phyloP scores from a whole-genome alignment of 2,888 invertebrate genomes.

The Eudemis profundana region DNA sequence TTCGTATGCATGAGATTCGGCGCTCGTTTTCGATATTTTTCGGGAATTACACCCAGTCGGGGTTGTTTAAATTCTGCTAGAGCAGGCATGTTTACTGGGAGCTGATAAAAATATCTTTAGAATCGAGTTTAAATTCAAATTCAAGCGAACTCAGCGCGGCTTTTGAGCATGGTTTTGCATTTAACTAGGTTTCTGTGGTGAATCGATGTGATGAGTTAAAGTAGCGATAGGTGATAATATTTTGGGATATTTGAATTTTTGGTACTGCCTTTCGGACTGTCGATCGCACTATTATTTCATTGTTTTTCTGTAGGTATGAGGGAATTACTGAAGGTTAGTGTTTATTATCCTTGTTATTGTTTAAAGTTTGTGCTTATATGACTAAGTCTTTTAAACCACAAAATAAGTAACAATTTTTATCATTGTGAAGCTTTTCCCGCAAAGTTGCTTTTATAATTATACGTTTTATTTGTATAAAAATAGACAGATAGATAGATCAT shows the following conservation, averaged over 20 bases:
- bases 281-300: not conserved
- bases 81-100: conserved; percentile 33
- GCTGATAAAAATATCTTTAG: conserved; percentile 41
- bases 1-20: conserved; percentile 42
- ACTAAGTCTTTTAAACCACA: too few species aligned
- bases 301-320: too few species aligned
- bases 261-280: not conserved
- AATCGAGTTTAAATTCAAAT: conserved; percentile 31
- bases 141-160: conserved; percentile 17
- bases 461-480: too few species aligned
- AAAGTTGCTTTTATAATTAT: too few species aligned
- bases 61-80: conserved; percentile 39
- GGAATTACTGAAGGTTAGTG: too few species aligned
- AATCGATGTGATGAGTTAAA: not conserved
- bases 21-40: conserved; percentile 56
- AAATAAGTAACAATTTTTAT: too few species aligned
- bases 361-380: too few species aligned
- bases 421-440: too few species aligned
- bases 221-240: not conserved
- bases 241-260: not conserved
- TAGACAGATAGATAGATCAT: too few species aligned
- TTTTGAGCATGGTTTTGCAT: conserved; percentile 20
- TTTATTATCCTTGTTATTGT: too few species aligned
- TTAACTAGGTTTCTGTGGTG: conserved; percentile 6
- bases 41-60: conserved; percentile 57